Evolutionary conservation across 1,140 invertebrate genomes (phyloP).

Genomic region (Aleiodes sp.): DNA sequence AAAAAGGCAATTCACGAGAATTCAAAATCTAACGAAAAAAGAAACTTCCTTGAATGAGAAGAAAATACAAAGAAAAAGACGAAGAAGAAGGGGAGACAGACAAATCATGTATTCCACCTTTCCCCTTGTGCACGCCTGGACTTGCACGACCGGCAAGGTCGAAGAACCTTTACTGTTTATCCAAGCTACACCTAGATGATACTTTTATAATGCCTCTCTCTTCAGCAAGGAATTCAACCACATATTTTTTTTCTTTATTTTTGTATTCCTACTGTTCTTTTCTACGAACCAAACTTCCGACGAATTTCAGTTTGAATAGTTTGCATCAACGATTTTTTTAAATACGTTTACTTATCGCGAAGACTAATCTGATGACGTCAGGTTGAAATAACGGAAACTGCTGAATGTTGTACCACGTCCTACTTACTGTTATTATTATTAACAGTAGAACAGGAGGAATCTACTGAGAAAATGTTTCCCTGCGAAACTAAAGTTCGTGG

Average conservation of each 20-base stretch:
- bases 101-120: constrained; percentile 1
- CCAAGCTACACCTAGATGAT: neutral
- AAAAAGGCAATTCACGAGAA: too few relatives aligned
- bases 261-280: constrained; percentile 12
- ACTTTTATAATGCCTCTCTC: neutral
- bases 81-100: neutral
- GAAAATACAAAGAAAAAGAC: neutral
- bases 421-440: too few relatives aligned
- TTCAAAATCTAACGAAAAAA: too few relatives aligned
- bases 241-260: neutral
- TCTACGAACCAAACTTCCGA: constrained; percentile 2
- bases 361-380: constrained; percentile 1
- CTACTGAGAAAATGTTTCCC: too few relatives aligned
- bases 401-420: too few relatives aligned
- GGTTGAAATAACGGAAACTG: neutral
- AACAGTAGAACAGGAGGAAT: too few relatives aligned
- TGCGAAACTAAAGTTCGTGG: too few relatives aligned
- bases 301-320: neutral
- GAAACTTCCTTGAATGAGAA: constrained; percentile 1
- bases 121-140: constrained; percentile 2
- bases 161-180: neutral
- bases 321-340: neutral
- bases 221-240: neutral
- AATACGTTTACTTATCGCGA: neutral
- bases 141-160: constrained; percentile 17